phyloP scores from a whole-genome alignment of 2,797 vertebrate species.

The Urophycis tenuis region DNA sequence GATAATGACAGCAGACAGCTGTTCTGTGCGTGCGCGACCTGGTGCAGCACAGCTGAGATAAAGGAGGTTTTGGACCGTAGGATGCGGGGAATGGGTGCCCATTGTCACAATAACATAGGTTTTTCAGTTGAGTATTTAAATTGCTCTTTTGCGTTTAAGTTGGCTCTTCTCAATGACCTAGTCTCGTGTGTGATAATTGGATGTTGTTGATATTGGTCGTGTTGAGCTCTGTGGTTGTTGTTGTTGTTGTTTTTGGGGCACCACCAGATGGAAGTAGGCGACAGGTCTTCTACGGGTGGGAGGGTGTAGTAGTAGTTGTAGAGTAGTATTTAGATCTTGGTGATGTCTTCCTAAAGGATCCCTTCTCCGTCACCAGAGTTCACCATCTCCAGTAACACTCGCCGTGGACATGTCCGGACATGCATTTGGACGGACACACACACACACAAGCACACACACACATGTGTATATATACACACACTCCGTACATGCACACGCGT shows the following conservation, averaged over 20 bases:
- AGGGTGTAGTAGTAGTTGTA: slow-evolving; percentile 1
- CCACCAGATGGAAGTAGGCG: slow-evolving; percentile 37
- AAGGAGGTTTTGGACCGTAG: slow-evolving; percentile 22
- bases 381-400: slow-evolving; percentile 59
- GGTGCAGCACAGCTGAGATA: no score
- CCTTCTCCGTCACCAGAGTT: slow-evolving; percentile 64
- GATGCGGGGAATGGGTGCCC: slow-evolving; percentile 14
- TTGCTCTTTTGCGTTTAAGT: no score
- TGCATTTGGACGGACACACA: slow-evolving; percentile 41
- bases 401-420: slow-evolving; percentile 65
- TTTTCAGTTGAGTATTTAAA: no score
- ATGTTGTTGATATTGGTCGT: neutral
- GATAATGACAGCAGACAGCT: slow-evolving; percentile 3
- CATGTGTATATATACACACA: neutral
- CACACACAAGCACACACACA: neutral
- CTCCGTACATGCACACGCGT: no score
- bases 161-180: no score
- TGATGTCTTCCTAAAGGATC: slow-evolving; percentile 59
- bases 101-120: neutral
- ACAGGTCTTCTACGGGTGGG: slow-evolving; percentile 27
- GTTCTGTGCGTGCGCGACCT: neutral
- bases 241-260: slow-evolving; percentile 13
- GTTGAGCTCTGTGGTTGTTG: neutral
- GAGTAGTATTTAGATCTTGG: slow-evolving; percentile 56
- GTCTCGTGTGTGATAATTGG: neutral